Conservation (phyloP, 1,140 invertebrate genomes). For the Oedothorax gibbosus region DNA sequence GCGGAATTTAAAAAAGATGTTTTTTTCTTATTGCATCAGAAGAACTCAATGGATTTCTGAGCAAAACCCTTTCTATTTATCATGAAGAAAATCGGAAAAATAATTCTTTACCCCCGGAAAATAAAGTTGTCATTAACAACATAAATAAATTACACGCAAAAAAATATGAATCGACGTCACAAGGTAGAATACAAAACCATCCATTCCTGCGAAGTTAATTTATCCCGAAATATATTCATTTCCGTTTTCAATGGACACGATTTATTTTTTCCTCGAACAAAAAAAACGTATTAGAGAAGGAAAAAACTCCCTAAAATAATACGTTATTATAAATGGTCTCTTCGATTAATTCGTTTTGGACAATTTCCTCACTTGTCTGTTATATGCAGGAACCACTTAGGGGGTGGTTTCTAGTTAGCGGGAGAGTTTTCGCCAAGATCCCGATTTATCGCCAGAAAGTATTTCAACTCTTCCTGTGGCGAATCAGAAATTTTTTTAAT, state of each 20-base stretch:
- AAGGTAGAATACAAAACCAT: slow-evolving; percentile 21
- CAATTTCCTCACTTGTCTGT: slow-evolving; percentile 18
- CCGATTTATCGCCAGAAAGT: too few species aligned
- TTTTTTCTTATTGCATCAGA: too few species aligned
- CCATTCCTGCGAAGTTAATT: slow-evolving; percentile 55
- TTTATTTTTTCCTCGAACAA: slow-evolving; percentile 20
- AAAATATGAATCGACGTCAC: background rate
- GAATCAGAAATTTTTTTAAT: too few species aligned
- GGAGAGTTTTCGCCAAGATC: too few species aligned
- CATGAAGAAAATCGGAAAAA: too few species aligned
- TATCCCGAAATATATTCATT: slow-evolving; percentile 41
- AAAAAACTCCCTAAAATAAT: slow-evolving; percentile 4
- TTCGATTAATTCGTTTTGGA: slow-evolving; percentile 55
- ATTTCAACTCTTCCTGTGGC: too few species aligned
- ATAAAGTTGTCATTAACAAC: background rate
- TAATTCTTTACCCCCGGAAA: background rate
- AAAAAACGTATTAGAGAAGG: slow-evolving; percentile 1
- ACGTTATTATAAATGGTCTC: slow-evolving; percentile 52
- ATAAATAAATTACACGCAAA: slow-evolving; percentile 9
- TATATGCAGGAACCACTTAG: too few species aligned
- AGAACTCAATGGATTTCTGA: too few species aligned
- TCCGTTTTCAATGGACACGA: slow-evolving; percentile 40
- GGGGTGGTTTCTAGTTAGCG: too few species aligned
- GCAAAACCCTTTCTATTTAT: too few species aligned
- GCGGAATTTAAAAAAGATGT: too few species aligned